Evolutionary conservation across 2,888 invertebrate species (phyloP).

Genomic region (Diaperis boleti): DNA sequence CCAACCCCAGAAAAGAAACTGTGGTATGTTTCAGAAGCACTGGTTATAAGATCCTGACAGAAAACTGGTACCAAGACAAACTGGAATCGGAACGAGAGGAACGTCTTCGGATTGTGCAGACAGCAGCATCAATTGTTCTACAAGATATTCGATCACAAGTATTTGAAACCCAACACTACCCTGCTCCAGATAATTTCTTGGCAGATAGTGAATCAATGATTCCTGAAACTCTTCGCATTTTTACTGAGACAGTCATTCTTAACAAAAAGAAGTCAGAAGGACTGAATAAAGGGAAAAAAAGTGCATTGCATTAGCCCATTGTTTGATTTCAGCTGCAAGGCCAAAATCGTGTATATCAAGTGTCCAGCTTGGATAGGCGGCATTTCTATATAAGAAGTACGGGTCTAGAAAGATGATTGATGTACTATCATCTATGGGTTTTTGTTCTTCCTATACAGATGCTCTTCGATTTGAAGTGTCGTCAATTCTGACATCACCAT

Average conservation of each 20-base stretch:
- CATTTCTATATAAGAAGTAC: neutral
- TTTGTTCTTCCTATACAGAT: neutral
- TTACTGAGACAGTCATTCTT: neutral
- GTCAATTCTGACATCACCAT: neutral
- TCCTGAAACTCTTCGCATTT: neutral
- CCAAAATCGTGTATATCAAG: neutral
- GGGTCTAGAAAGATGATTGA: neutral
- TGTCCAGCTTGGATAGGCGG: too few relatives aligned
- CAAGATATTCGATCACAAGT: constrained; percentile 1
- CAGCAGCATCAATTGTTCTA: constrained; percentile 3
- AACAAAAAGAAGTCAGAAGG: neutral
- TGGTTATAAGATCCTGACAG: neutral
- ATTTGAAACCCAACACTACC: neutral
- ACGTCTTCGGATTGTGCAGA: neutral
- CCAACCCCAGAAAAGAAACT: too few relatives aligned
- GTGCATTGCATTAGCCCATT: neutral
- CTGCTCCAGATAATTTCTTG: neutral
- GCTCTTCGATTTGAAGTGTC: neutral
- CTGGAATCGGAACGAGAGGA: neutral
- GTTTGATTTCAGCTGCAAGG: neutral
- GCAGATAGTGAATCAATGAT: neutral
- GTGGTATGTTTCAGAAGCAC: constrained; percentile 10
- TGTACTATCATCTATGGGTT: neutral
- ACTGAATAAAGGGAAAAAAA: neutral
- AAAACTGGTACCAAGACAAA: neutral